Evolutionary conservation across 2,113 vertebrate species (phyloP).

Genomic region (Rhabdornis inornatus): DNA sequence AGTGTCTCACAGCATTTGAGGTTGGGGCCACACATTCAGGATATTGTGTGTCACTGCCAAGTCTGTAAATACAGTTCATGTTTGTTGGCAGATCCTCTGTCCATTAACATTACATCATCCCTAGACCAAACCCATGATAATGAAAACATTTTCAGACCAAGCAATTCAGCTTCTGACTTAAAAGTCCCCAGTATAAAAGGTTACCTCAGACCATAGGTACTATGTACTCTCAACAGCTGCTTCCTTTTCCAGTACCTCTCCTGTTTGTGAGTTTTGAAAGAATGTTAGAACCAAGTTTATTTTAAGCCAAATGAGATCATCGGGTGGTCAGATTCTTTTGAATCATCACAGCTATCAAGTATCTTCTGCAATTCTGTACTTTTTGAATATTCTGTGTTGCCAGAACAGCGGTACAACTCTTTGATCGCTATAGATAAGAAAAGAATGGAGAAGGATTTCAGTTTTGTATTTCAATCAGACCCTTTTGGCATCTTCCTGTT

Average conservation of each 20-base stretch:
- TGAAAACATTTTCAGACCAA: slow-evolving; percentile 29
- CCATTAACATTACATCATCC: slow-evolving; percentile 48
- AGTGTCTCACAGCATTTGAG: background rate
- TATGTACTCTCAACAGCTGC: background rate
- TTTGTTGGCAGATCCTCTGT: slow-evolving; percentile 49
- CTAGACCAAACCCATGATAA: slow-evolving; percentile 32
- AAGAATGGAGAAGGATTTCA: background rate
- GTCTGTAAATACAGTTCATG: slow-evolving; percentile 35
- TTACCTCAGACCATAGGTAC: background rate
- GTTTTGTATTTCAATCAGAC: background rate
- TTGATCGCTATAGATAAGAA: background rate
- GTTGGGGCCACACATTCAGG: slow-evolving; percentile 14
- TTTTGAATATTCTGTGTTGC: background rate
- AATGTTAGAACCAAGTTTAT: background rate
- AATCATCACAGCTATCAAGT: background rate
- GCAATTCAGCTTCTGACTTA: slow-evolving; percentile 2
- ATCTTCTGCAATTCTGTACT: background rate
- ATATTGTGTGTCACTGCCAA: slow-evolving; percentile 38
- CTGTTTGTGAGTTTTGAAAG: background rate
- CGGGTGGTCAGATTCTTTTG: background rate
- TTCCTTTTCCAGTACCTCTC: background rate
- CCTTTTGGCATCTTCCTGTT: background rate
- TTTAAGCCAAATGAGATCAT: background rate
- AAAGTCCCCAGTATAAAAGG: slow-evolving; percentile 9
- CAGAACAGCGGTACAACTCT: background rate